phyloP scores from a whole-genome alignment of 2,888 invertebrate genomes.

The Aleiodes alternator region DNA sequence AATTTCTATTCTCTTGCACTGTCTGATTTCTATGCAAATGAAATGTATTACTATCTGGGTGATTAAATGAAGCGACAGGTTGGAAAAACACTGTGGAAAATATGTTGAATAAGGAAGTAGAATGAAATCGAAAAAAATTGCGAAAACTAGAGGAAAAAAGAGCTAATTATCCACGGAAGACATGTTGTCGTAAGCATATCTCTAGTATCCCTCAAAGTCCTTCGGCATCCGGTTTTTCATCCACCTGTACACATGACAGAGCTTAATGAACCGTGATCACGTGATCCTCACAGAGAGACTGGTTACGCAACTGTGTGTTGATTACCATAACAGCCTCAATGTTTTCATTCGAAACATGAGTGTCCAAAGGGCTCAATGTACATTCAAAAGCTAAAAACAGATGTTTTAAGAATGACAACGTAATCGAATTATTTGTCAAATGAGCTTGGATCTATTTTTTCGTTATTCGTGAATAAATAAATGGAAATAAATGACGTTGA shows the following conservation, averaged over 20 bases:
- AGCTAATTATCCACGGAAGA: constrained; percentile 26
- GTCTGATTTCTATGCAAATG: no score
- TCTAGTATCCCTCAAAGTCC: constrained; percentile 30
- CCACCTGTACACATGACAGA: constrained; percentile 38
- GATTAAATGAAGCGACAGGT: no score
- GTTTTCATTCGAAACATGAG: not conserved
- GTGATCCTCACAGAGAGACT: constrained; percentile 55
- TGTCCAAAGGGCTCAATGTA: not conserved
- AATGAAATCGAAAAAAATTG: not conserved
- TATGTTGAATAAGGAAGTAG: not conserved
- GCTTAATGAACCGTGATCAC: constrained; percentile 63
- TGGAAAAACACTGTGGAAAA: not conserved
- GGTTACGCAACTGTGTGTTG: constrained; percentile 48
- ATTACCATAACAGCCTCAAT: constrained; percentile 60
- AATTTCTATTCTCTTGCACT: no score
- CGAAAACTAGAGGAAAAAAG: not conserved
- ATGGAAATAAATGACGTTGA: not conserved
- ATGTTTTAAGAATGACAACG: no score
- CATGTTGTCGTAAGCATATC: constrained; percentile 32
- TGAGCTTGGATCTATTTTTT: no score
- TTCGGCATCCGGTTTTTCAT: constrained; percentile 28
- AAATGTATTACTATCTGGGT: no score
- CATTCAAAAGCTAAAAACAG: not conserved
- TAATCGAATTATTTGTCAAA: no score
- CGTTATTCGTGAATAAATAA: not conserved